Base-by-base conservation (phyloP, 2,888 invertebrate genomes). In the Trissolcus japonicus region DNA sequence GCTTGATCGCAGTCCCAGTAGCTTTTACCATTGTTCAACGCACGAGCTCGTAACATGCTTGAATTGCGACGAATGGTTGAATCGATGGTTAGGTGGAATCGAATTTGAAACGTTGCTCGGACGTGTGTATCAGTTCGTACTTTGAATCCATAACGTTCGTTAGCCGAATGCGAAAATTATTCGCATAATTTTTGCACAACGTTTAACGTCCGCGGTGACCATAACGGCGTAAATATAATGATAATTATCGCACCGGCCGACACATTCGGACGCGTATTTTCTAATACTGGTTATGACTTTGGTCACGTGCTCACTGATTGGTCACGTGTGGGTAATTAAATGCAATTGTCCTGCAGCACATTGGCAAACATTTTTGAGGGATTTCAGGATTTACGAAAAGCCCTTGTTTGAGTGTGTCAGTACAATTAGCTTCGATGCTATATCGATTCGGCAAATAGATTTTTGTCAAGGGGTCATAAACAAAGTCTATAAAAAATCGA, bases 41-140 rank as follows among this genome's bases (percentile, higher is more conserved):
- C 63, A 57, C 66, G 55, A 48, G 53, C 63, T 79, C 73, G 69
- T 71, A 79, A 76, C 76, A 71, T 75, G 75, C 68, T 68, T 66
- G 77, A 79, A 80, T 79, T 75, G 72, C 72, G 61, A 79, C 75
- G 77, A 55, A 74, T 66, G 73, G 72, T 67, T 77, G 62, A 73
- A 74, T 75, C 69, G 69, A 78, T 71, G 73, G 69, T 66, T 68
- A 61, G 66, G 55, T 71, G 59, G 57, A 74, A 77, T 77, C 68
- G 60, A 75, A 79, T 75, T 79, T 75, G 79, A 65, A 77, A 61
- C 75, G 74, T 79, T 68, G 71, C 60, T 76, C 67, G 74, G 6
- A 9, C 66, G 55, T 56, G 63, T 43, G 66, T 63, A 68, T 76
- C 57, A 59, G 43, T 62, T 65, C 56, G 63, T 53, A 61, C 41